Conservation (phyloP, 2,888 invertebrate species). For the Platerodrilus igneus region DNA sequence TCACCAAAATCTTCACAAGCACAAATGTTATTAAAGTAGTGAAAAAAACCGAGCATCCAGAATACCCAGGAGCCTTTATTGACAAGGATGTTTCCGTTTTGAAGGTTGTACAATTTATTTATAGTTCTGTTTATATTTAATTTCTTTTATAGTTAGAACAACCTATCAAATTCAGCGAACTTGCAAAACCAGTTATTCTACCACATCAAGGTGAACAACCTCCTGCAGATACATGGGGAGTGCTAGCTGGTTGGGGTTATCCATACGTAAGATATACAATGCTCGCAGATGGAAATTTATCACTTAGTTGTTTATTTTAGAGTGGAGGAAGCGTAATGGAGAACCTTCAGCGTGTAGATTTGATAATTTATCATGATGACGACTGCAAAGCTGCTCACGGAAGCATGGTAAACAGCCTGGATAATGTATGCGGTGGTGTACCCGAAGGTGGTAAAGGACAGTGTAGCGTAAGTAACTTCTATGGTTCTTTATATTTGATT, state of each 20-base stretch:
- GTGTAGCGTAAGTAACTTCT: constrained; percentile 39
- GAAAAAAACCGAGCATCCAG: constrained; percentile 17
- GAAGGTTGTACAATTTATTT: no score
- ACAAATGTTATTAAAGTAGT: constrained; percentile 20
- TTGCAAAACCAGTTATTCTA: constrained; percentile 23
- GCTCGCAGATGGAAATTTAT: no score
- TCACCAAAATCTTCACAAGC: constrained; percentile 14
- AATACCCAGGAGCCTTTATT: constrained; percentile 19
- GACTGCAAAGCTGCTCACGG: constrained; percentile 13
- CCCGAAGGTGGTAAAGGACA: constrained; percentile 29
- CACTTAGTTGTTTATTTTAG: constrained; percentile 31
- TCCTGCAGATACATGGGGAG: constrained; percentile 23
- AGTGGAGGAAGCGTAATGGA: constrained; percentile 40
- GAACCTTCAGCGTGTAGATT: constrained; percentile 44
- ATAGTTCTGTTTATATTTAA: no score
- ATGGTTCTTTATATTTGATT: not conserved
- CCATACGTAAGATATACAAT: no score
- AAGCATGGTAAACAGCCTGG: not conserved
- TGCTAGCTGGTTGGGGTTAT: constrained; percentile 32
- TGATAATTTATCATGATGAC: constrained; percentile 40
- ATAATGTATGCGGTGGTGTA: constrained; percentile 44
- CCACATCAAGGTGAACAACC: constrained; percentile 24
- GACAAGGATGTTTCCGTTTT: constrained; percentile 31
- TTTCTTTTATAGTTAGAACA: constrained; percentile 31
- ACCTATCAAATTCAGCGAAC: constrained; percentile 22